Percentiles rank a stretch among this genome's conserved stretches.
Conservation (phyloP, 92 coral and sea anemone species). For the Phymanthus crucifer region DNA sequence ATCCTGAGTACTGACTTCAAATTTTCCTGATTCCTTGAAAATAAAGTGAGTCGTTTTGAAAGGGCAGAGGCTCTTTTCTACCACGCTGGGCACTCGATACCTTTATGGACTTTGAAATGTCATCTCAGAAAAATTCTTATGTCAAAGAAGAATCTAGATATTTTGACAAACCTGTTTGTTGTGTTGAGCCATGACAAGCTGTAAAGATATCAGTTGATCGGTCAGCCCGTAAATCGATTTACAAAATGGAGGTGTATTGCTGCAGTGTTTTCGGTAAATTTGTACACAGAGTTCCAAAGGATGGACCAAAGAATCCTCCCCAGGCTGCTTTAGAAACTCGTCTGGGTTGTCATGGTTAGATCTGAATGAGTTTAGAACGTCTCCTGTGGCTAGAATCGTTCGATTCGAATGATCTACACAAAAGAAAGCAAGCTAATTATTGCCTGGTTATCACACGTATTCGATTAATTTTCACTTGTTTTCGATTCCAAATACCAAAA, state of each 20-base stretch:
- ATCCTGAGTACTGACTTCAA: slow-evolving; percentile 51
- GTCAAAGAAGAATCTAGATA: not conserved
- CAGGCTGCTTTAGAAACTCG: not conserved
- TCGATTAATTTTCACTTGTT: too few relatives aligned
- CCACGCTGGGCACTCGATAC: too few relatives aligned
- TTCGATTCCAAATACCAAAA: not conserved
- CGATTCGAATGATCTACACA: not conserved
- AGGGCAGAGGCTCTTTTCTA: too few relatives aligned
- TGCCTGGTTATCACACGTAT: too few relatives aligned
- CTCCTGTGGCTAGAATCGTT: slow-evolving; percentile 15
- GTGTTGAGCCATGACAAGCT: slow-evolving; percentile 76
- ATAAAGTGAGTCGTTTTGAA: not conserved
- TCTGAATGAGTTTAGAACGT: not conserved
- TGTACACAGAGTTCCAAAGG: slow-evolving; percentile 49
- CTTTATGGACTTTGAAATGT: too few relatives aligned
- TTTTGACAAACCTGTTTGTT: slow-evolving; percentile 63
- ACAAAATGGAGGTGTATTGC: slow-evolving; percentile 52
- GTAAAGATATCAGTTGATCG: slow-evolving; percentile 71
- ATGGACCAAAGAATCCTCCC: slow-evolving; percentile 3
- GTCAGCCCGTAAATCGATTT: slow-evolving; percentile 69
- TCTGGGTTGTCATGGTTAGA: not conserved
- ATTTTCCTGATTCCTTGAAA: slow-evolving; percentile 61
- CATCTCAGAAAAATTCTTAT: too few relatives aligned
- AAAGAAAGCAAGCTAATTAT: not conserved
- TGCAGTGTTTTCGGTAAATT: slow-evolving; percentile 61